These are phyloP conservation scores for Piaya cayana DNA, from an alignment of 2,113 vertebrate species.

Conservation along the genomic window DNA sequence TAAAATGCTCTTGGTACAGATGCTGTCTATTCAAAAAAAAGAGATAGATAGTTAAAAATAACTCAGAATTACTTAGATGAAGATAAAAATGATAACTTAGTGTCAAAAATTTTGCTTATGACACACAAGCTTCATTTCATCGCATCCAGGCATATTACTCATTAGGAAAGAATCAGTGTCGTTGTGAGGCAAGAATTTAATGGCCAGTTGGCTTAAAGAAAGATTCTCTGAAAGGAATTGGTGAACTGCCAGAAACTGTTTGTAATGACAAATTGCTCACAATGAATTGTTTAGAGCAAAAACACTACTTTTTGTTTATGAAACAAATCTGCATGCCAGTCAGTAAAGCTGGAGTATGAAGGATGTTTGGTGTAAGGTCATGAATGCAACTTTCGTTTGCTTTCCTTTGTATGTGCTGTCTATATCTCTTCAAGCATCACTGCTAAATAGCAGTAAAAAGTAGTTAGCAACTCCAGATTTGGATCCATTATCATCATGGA, in stretches of 20 bases:
- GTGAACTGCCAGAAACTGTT: conserved; percentile 70
- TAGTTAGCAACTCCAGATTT: background rate
- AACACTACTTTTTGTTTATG: conserved; percentile 70
- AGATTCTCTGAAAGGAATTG: conserved; percentile 63
- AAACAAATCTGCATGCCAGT: conserved; percentile 68
- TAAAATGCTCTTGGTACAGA: background rate
- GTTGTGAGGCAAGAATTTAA: conserved; percentile 68
- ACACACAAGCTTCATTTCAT: conserved; percentile 32
- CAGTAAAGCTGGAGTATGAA: conserved; percentile 13
- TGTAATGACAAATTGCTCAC: conserved; percentile 69
- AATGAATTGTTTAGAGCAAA: conserved; percentile 74
- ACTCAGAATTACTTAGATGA: background rate
- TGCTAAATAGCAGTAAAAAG: background rate
- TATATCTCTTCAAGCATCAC: conserved; percentile 12
- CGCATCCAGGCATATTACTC: conserved; percentile 58
- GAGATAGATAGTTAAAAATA: background rate
- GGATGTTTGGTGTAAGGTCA: conserved; percentile 32
- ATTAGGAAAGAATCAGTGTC: conserved; percentile 62
- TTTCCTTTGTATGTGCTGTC: conserved; percentile 10
- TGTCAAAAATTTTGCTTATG: conserved; percentile 56
- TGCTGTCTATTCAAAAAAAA: background rate
- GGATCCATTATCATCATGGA: background rate
- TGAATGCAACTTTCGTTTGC: conserved; percentile 24
- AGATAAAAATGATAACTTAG: conserved; percentile 40
- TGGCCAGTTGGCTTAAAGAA: conserved; percentile 71